phyloP scores from a whole-genome alignment of 2,113 vertebrate genomes.

The Eretmochelys imbricata region DNA sequence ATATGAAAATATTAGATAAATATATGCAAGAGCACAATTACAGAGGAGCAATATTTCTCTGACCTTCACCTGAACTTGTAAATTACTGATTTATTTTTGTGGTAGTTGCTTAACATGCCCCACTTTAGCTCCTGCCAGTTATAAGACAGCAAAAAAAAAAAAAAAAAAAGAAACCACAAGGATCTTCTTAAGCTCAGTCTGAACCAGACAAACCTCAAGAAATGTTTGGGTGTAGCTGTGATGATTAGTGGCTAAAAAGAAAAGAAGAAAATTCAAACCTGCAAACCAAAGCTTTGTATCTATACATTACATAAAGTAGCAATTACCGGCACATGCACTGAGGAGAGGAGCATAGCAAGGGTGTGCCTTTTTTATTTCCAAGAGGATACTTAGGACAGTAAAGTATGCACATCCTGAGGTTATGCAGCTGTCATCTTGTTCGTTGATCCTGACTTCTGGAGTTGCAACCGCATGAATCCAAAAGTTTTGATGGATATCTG shows the following conservation, averaged over 20 bases:
- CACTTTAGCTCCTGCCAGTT: constrained; percentile 43
- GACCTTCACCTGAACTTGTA: constrained; percentile 58
- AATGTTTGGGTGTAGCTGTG: background rate
- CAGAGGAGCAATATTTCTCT: constrained; percentile 10
- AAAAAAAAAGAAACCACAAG: background rate
- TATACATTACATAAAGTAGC: constrained; percentile 41
- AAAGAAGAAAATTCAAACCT: constrained; percentile 26
- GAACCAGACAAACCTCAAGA: constrained; percentile 58
- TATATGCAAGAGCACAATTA: background rate
- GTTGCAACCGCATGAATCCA: background rate
- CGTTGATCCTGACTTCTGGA: background rate
- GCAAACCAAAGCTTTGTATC: background rate
- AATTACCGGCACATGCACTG: constrained; percentile 15
- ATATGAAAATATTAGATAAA: constrained; percentile 33
- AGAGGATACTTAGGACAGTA: background rate
- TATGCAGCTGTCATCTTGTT: background rate
- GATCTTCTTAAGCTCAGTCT: constrained; percentile 27
- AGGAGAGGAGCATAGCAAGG: background rate
- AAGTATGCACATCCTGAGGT: background rate
- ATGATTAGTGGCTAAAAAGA: background rate
- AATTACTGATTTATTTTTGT: constrained; percentile 54
- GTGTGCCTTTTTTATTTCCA: background rate
- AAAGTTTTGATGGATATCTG: background rate
- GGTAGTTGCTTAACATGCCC: constrained; percentile 34
- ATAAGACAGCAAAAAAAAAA: constrained; percentile 23